Evolutionary conservation across 2,113 vertebrate genomes (phyloP).

Genomic region (Embiotoca jacksoni): DNA sequence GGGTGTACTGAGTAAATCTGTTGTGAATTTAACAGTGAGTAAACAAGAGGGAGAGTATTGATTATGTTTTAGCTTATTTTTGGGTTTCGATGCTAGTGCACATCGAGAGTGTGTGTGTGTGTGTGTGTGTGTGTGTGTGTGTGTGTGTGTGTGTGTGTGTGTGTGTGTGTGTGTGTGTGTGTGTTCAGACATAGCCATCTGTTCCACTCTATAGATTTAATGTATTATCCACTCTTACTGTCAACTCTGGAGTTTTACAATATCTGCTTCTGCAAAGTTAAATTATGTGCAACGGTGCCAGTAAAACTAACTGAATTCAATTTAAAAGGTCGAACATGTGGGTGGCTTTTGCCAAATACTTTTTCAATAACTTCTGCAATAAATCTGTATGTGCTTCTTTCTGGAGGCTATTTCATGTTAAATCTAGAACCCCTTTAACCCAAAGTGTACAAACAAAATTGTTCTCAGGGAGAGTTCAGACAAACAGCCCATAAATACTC

Average conservation of each 20-base stretch:
- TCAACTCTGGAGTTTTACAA: slow-evolving; percentile 20
- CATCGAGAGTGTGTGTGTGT: slow-evolving; percentile 23
- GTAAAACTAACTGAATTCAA: slow-evolving; percentile 35
- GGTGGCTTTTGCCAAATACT: slow-evolving; percentile 8
- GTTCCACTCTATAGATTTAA: slow-evolving; percentile 56
- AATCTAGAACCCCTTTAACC: slow-evolving; percentile 17
- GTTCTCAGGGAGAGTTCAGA: slow-evolving; percentile 5
- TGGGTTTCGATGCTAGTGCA: slow-evolving; percentile 19
- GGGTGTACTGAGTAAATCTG: slow-evolving; percentile 23
- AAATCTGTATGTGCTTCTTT: slow-evolving; percentile 15
- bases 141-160: neutral
- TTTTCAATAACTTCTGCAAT: slow-evolving; percentile 10
- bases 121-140: slow-evolving; percentile 3
- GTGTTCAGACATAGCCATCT: slow-evolving; percentile 55
- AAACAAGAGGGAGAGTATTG: slow-evolving; percentile 33
- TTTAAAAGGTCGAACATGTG: slow-evolving; percentile 14
- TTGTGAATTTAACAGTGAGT: slow-evolving; percentile 20
- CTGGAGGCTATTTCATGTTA: neutral
- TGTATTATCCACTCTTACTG: slow-evolving; percentile 33
- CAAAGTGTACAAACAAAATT: slow-evolving; percentile 12
- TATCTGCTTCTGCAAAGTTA: slow-evolving; percentile 32
- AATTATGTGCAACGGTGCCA: slow-evolving; percentile 29
- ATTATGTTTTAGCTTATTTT: slow-evolving; percentile 37
- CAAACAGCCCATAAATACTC: slow-evolving; percentile 49
- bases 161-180: slow-evolving; percentile 10